Evolutionary conservation across 2,113 vertebrate genomes (phyloP), one percentile per base, ranked within the genome.

Genomic region (Gulo gulo): DNA sequence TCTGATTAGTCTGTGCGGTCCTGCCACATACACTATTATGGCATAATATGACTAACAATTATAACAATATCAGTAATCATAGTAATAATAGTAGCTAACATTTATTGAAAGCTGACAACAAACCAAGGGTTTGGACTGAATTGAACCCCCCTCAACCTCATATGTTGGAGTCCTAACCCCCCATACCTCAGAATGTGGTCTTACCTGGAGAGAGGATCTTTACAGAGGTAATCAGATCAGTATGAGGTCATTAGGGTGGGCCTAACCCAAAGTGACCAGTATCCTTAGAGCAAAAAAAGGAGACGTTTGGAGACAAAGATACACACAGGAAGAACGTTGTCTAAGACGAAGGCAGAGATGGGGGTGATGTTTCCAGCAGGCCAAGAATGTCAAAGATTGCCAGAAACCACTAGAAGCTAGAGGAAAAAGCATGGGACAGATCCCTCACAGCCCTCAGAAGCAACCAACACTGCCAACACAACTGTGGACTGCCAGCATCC

Each of bases 21-120:
- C 59, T n/a, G 34, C 36, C n/a, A 67, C 4, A 20, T 14, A 4
- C 0, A 12, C 23, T 9, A 4, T 50, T 3, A 0, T 61, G 7
- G 1, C 8, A 1, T 13, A 4, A 12, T 23, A 1, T 4, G 23
- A 84, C 24, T 10, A 20, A 8, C 14, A 4, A 14, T 73, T 12
- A 34, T 67, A 63, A 18, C 1, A 55, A 7, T 12, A 20, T 24
- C 12, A 1, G 5, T 73, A 55, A 26, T 50, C 52, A 74, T 4
- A 34, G 20, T 71, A 18, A 65, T 39, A 26, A 50, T 2, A 57
- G 26, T 31, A 26, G 21, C 23, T 21, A 63, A 29, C 6, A 13
- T 67, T 47, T 65, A 31, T 5, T 80, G 24, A 31, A 88, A 67
- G 47, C 1, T 95, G 86, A 50, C 2, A 34, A 12, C 16, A 7